Evolutionary conservation across 2,888 invertebrate genomes (phyloP).

Genomic region (Octonoba sinensis): DNA sequence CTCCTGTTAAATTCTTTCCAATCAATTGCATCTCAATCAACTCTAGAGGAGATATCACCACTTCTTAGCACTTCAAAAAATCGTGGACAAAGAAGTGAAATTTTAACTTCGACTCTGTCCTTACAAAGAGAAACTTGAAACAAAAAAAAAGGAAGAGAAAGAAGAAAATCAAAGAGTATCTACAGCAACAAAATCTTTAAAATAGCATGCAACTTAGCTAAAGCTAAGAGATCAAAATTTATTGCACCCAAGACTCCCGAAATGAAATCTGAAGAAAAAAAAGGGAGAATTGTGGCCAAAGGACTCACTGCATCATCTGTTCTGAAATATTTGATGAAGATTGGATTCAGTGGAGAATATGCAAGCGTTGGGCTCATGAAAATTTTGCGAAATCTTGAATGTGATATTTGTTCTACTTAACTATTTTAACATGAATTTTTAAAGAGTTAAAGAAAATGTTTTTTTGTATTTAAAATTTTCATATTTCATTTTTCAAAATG

Average conservation of each 20-base stretch:
- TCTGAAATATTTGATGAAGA: neutral
- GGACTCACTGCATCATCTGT: too few relatives aligned
- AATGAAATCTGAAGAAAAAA: too few relatives aligned
- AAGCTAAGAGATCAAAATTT: too few relatives aligned
- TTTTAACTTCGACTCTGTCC: slow-evolving; percentile 4
- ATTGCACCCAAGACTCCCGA: too few relatives aligned
- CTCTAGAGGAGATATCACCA: slow-evolving; percentile 3
- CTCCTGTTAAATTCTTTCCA: neutral
- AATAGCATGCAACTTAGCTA: neutral
- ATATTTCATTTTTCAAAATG: too few relatives aligned
- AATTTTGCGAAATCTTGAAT: neutral
- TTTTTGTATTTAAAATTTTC: too few relatives aligned
- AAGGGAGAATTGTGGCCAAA: too few relatives aligned
- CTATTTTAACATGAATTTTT: too few relatives aligned
- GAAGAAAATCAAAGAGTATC: neutral
- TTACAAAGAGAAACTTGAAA: too few relatives aligned
- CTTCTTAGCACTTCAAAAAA: neutral
- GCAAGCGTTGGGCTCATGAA: neutral
- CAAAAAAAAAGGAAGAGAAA: too few relatives aligned
- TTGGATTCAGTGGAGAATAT: slow-evolving; percentile 2
- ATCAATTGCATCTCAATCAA: neutral
- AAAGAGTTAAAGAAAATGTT: too few relatives aligned
- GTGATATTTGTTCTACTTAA: too few relatives aligned
- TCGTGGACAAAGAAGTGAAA: slow-evolving; percentile 5
- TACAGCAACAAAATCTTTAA: neutral